These are phyloP conservation scores for Arge pagana DNA, from an alignment of 2,888 invertebrate genomes.

Conservation along the genomic window DNA sequence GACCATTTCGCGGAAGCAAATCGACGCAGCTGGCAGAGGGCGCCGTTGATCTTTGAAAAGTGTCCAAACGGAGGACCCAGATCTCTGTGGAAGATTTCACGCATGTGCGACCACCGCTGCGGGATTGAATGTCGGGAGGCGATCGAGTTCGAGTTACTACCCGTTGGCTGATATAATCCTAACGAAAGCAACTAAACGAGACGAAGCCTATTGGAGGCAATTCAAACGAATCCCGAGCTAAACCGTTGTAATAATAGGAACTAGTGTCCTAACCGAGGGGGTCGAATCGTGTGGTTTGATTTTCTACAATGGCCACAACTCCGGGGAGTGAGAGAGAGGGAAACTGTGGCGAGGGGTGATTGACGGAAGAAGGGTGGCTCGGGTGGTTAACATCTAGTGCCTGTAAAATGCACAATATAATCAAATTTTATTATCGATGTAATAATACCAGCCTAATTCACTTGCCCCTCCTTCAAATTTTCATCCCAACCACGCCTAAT, in stretches of 20 bases:
- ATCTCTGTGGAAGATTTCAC: conserved; percentile 48
- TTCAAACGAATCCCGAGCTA: conserved; percentile 24
- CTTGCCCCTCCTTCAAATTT: conserved; percentile 1
- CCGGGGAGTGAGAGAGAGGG: conserved; percentile 16
- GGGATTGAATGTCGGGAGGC: conserved; percentile 42
- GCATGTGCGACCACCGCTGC: conserved; percentile 44
- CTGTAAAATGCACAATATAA: conserved; percentile 57
- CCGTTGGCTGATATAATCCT: conserved; percentile 28
- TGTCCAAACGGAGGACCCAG: conserved; percentile 48
- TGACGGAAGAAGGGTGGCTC: no score
- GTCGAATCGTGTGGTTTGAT: conserved; percentile 43
- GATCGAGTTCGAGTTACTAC: not conserved
- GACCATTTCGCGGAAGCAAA: no score
- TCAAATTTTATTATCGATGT: conserved; percentile 58
- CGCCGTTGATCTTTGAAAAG: no score
- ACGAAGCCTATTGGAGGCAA: conserved; percentile 6
- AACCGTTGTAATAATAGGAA: conserved; percentile 37
- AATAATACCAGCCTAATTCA: conserved; percentile 54
- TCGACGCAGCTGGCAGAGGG: no score
- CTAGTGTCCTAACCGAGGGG: conserved; percentile 32
- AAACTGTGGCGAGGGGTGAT: conserved; percentile 20
- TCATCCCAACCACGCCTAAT: not conserved
- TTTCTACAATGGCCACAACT: conserved; percentile 42
- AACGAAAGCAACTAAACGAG: conserved; percentile 12
- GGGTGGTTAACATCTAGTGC: no score